Conservation (phyloP, 2,888 invertebrate species). For the Leucophenga maculata region DNA sequence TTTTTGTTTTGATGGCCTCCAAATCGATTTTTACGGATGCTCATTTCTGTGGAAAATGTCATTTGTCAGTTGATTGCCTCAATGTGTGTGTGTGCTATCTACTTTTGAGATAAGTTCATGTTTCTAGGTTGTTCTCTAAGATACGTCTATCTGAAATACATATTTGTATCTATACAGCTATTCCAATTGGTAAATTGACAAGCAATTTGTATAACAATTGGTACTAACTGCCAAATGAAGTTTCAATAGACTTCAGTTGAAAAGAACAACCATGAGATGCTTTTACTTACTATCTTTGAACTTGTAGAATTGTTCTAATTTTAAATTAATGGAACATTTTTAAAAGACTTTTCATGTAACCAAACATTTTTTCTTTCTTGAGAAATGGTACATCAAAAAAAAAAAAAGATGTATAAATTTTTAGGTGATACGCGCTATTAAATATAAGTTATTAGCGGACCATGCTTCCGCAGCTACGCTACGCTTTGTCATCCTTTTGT, state of each 20-base stretch:
- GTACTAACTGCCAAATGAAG: neutral
- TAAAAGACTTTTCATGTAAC: too few species aligned
- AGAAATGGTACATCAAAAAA: too few species aligned
- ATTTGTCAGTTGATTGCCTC: conserved; percentile 10
- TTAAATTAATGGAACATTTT: too few species aligned
- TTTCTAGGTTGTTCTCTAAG: neutral
- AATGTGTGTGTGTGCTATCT: conserved; percentile 4
- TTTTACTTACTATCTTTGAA: too few species aligned
- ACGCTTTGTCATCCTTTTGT: too few species aligned
- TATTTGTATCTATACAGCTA: neutral
- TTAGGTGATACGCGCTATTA: too few species aligned
- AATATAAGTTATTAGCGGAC: too few species aligned
- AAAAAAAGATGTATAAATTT: too few species aligned
- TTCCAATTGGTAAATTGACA: conserved; percentile 29
- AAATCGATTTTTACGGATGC: conserved; percentile 5
- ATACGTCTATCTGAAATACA: neutral
- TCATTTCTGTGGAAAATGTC: conserved; percentile 29
- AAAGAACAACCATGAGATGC: neutral
- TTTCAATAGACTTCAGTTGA: neutral
- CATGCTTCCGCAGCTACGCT: too few species aligned
- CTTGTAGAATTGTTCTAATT: too few species aligned
- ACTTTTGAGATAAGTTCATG: conserved; percentile 25
- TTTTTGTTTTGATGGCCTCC: neutral
- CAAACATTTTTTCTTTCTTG: too few species aligned
- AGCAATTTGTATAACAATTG: neutral